phyloP scores from a whole-genome alignment of 2,113 vertebrate genomes.

The Ageneiosus marmoratus region DNA sequence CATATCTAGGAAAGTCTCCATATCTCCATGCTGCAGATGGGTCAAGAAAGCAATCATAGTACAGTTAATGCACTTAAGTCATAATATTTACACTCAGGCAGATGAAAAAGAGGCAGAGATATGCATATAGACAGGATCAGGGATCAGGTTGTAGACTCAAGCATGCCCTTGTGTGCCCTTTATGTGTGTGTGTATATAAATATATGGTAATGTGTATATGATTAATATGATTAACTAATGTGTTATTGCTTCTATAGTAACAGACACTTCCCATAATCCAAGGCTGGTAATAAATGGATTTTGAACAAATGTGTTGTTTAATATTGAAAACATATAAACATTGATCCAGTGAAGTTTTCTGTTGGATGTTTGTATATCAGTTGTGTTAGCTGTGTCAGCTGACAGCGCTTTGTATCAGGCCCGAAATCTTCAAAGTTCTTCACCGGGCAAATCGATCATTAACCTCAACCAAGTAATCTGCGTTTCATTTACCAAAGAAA shows the following conservation, averaged over 20 bases:
- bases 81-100: background rate
- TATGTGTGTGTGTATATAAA: too few relatives aligned
- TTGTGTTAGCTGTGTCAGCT: background rate
- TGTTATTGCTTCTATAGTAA: background rate
- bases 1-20: constrained; percentile 6
- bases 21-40: background rate
- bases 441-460: background rate
- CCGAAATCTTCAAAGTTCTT: background rate
- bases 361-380: background rate
- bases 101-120: background rate
- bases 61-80: constrained; percentile 15
- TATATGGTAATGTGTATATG: background rate
- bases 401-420: background rate
- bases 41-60: background rate
- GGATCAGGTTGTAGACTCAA: background rate
- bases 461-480: background rate
- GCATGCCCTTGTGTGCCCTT: background rate
- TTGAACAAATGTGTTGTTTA: background rate
- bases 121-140: background rate
- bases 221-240: background rate
- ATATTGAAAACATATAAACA: background rate
- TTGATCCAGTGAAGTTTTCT: background rate
- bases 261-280: background rate
- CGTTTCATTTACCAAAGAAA: background rate
- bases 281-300: background rate